Base-by-base conservation (phyloP, 2,113 vertebrate genomes). In the Ivindomyrus marchei region DNA sequence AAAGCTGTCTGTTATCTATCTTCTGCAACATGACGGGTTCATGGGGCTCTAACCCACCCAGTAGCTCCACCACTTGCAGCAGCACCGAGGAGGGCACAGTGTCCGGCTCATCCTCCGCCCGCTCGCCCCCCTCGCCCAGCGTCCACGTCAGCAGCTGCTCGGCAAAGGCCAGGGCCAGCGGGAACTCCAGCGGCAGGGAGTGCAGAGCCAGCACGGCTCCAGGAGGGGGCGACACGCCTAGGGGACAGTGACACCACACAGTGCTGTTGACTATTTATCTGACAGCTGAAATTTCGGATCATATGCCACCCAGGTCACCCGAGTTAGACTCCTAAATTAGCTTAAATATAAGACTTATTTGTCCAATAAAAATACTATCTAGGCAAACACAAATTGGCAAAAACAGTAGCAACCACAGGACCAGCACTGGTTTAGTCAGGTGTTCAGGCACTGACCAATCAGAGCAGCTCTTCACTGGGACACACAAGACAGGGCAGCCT, bases 131-230 rank as follows among this genome's bases (percentile, higher is more conserved):
- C 0, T 98, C 97, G 45, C 97, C 97, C 4, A 97, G 93, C 45
- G 97, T 98, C 98, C 98, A 99, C 0, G 97, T 97, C 91, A 99
- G 93, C 19, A 99, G 95, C 94, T 99, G 98, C 88, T 99, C 98
- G 0, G 98, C 96, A 31, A 99, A 99, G 0, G 98, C 98, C 97
- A 99, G 94, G 13, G 98, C 97, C 94, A 99, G 92, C 0, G 98
- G 98, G 93, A 99, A 99, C 93, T 99, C 98, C 74, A 98, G 94
- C 0, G 98, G 98, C 85, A 99, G 94, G n/a, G 98, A 99, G 93
- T 99, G 98, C 88, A 99, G 92, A 56, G 97, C 96, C 91, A 99
- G 85, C 10, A 98, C 97, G 9, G 97, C 97, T 90, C 98, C 98
- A 3, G 98, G 98, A 92, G 97, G 97, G 0, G 98, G 98, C 1